Evolutionary conservation across 2,797 vertebrate species (phyloP).

Genomic region (Hyperoplus immaculatus): DNA sequence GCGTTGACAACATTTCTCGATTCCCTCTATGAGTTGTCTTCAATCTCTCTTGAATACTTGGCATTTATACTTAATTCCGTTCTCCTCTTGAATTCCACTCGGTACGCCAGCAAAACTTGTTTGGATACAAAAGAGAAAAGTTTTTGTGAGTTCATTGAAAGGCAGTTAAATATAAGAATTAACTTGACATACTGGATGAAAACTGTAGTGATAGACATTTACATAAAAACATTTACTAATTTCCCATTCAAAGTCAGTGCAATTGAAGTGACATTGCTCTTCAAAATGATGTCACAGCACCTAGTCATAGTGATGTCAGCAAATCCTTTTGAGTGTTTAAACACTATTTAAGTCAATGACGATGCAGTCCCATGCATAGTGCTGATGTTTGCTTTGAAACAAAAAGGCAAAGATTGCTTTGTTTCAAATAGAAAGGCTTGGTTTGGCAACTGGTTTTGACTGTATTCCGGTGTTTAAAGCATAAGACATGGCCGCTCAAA

Average conservation of each 20-base stretch:
- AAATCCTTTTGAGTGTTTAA: conserved; percentile 5
- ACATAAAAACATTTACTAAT: neutral
- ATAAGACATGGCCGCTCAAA: neutral
- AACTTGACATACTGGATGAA: neutral
- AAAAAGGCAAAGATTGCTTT: neutral
- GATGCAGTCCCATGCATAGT: neutral
- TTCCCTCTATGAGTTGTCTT: neutral
- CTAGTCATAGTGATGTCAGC: conserved; percentile 6
- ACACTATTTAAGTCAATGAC: neutral
- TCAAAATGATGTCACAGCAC: neutral
- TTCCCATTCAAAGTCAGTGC: neutral
- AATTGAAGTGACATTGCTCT: neutral
- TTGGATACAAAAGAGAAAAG: conserved; percentile 17
- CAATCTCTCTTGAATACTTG: conserved; percentile 84
- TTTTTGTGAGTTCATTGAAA: conserved; percentile 1
- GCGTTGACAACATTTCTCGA: neutral
- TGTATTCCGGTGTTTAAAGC: too few relatives aligned
- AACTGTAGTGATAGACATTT: neutral
- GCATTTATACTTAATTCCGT: conserved; percentile 85
- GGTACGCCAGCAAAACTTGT: conserved; percentile 83
- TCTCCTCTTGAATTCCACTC: conserved; percentile 85
- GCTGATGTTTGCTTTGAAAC: conserved; percentile 31
- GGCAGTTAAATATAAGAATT: neutral
- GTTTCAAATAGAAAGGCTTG: neutral
- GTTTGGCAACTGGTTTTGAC: too few relatives aligned